phyloP scores from a whole-genome alignment of 2,888 invertebrate species.

The Cerastoderma edule region DNA sequence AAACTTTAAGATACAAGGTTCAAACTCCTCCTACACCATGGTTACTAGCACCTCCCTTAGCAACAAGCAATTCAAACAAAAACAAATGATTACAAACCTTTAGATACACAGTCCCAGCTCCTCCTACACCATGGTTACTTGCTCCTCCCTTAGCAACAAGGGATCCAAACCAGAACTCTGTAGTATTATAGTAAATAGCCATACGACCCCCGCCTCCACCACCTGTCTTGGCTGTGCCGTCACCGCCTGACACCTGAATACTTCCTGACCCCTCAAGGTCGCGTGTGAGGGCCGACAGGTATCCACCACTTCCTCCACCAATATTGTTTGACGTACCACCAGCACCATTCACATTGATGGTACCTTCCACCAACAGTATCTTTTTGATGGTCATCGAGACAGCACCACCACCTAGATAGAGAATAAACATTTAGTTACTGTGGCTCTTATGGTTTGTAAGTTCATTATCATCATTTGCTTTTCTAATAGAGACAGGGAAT shows the following conservation, averaged over 20 bases:
- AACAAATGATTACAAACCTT: slow-evolving; percentile 59
- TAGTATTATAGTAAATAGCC: slow-evolving; percentile 64
- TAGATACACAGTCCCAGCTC: slow-evolving; percentile 72
- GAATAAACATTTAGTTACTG: neutral
- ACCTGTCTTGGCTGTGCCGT: slow-evolving; percentile 53
- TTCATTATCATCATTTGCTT: too few relatives aligned
- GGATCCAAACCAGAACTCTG: slow-evolving; percentile 68
- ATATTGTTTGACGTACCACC: slow-evolving; percentile 30
- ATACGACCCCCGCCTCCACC: slow-evolving; percentile 73
- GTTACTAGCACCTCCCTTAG: too few relatives aligned
- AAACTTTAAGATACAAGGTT: too few relatives aligned
- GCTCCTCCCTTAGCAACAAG: slow-evolving; percentile 65
- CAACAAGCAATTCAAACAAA: neutral
- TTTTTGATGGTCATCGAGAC: slow-evolving; percentile 54
- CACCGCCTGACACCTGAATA: slow-evolving; percentile 68
- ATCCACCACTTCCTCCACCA: slow-evolving; percentile 74
- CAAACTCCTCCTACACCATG: too few relatives aligned
- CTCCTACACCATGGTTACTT: slow-evolving; percentile 57
- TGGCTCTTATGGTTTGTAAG: too few relatives aligned
- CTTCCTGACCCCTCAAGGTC: slow-evolving; percentile 69
- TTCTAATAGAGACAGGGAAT: too few relatives aligned
- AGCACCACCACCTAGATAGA: slow-evolving; percentile 66
- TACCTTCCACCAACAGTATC: slow-evolving; percentile 67
- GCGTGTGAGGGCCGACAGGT: slow-evolving; percentile 57
- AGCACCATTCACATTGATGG: slow-evolving; percentile 62